Base-by-base conservation (phyloP, 2,888 invertebrate genomes). In the Ferdinandea cuprea region DNA sequence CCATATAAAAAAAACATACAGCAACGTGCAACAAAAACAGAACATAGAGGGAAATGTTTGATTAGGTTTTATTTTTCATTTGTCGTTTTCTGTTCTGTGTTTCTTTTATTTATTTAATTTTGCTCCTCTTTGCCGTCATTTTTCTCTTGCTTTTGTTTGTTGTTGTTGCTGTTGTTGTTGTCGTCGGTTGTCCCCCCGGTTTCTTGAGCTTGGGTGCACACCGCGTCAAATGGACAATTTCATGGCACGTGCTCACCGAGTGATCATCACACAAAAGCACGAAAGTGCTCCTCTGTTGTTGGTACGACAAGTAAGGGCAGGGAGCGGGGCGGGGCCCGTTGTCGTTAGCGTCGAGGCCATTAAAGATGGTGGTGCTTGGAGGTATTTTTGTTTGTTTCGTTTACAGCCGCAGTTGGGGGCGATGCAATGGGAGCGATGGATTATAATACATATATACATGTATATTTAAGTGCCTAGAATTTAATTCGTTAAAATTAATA, bases 161-260 rank as follows among this genome's bases (percentile, higher is more conserved):
- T 63, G 48, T 58, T 59, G 28, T 42, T 8, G 3, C 35, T 19
- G 42, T 71, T 71, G 48, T 25, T 28, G 48, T 21, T 6, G 46
- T 46, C 15, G 56, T 15, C 35, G 35, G 2, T 25, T 25, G 2
- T 25, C 25, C 25, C 25, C 17, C n/a, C n/a, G n/a, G 21, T 48
- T 46, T 48, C 28, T 50, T 83, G n/a, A 59, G 72, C 50, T 61
- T 69, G 80, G 50, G 65, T 65, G 73, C 46, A 50, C 72, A 72
- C 66, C 71, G 77, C 81, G 76, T 66, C 65, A 76, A 81, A 81
- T 76, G 76, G 59, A 83, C 81, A 83, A 72, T 77, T 77, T 77
- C 52, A 77, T 85, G 86, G 86, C 88, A 88, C 88, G 88, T 86
- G 88, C 84, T 87, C 65, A 80, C 50, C 73, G 88, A 88, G 88